Conservation (phyloP, 2,797 vertebrate species). For the Echiichthys vipera region DNA sequence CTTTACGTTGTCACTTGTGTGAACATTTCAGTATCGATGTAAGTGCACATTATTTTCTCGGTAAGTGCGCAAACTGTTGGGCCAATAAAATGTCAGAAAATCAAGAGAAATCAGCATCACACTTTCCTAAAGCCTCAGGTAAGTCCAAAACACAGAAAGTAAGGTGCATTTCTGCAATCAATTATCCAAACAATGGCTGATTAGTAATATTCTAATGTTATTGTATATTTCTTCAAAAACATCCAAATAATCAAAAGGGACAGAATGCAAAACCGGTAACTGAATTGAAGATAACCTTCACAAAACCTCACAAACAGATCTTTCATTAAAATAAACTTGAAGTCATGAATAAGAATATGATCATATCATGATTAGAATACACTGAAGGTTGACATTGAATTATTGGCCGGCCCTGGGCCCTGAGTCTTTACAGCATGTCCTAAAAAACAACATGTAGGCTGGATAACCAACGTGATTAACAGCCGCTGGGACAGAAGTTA, state of each 20-base stretch:
- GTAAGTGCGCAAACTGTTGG: background rate
- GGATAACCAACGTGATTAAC: slow-evolving; percentile 37
- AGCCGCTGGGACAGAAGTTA: slow-evolving; percentile 32
- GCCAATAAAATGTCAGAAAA: background rate
- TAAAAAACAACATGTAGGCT: slow-evolving; percentile 29
- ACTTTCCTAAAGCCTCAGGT: background rate
- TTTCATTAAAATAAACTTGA: background rate
- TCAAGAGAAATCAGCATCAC: background rate
- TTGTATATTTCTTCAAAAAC: background rate
- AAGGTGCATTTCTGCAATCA: no score
- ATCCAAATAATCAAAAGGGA: background rate
- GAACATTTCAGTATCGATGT: background rate
- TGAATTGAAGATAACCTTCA: background rate
- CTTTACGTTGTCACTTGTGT: background rate
- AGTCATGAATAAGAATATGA: background rate
- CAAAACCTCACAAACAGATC: no score
- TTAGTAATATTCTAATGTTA: no score
- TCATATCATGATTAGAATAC: background rate
- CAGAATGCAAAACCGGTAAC: background rate
- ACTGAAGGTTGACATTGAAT: background rate
- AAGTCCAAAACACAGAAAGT: no score
- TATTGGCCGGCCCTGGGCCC: background rate
- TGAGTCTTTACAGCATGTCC: background rate
- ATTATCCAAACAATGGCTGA: background rate
- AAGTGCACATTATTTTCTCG: background rate